These are phyloP conservation scores for Prorops nasuta DNA, from an alignment of 1,140 invertebrate genomes.

Conservation along the genomic window DNA sequence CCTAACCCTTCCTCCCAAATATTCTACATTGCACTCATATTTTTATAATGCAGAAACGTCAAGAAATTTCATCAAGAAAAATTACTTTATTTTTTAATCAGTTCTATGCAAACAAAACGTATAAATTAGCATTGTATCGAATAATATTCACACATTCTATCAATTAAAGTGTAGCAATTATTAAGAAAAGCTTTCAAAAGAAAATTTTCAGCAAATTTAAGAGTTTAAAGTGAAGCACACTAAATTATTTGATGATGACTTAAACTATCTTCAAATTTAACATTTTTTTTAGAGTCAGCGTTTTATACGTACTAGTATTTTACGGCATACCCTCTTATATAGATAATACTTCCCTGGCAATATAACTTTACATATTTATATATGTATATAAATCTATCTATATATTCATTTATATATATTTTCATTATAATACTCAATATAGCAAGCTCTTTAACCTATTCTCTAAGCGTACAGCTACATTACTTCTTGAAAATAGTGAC, in stretches of 20 bases:
- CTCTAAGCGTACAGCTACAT: conserved; percentile 7
- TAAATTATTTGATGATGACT: conserved; percentile 22
- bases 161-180: conserved; percentile 2
- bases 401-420: too few species aligned
- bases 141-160: conserved; percentile 2
- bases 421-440: not conserved
- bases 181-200: conserved; percentile 3
- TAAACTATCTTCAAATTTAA: conserved; percentile 1
- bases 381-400: not conserved
- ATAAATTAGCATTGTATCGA: conserved; percentile 2
- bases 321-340: conserved; percentile 11
- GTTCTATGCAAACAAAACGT: not conserved
- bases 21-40: not conserved
- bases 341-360: conserved; percentile 24
- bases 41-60: not conserved
- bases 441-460: conserved; percentile 16
- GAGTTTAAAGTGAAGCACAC: too few species aligned
- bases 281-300: not conserved
- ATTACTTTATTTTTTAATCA: not conserved
- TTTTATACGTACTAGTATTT: conserved; percentile 4
- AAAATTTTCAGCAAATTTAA: conserved; percentile 20
- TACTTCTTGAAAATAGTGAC: conserved; percentile 18
- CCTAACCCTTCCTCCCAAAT: not conserved
- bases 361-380: conserved; percentile 15
- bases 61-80: conserved; percentile 1